These are phyloP conservation scores for Drosophila navojoa DNA, from an alignment of 1,140 invertebrate genomes.

Conservation along the genomic window DNA sequence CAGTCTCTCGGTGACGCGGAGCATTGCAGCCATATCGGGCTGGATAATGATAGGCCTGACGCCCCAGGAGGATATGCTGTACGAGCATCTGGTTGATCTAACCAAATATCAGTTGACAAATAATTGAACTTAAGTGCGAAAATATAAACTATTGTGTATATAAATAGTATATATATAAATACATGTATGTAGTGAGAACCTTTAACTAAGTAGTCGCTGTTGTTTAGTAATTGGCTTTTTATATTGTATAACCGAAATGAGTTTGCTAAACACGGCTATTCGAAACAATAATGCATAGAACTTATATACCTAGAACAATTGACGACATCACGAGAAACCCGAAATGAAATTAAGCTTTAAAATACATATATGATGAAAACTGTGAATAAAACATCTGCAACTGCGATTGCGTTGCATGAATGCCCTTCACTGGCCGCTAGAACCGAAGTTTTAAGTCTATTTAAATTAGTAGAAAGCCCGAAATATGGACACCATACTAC, in stretches of 20 bases:
- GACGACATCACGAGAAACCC: conserved; percentile 1
- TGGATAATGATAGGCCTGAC: conserved; percentile 83
- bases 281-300: conserved; percentile 49
- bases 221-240: conserved; percentile 77
- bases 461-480: conserved; percentile 6
- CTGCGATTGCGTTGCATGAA: conserved; percentile 40
- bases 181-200: conserved; percentile 56
- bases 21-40: conserved; percentile 81
- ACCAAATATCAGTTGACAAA: conserved; percentile 84
- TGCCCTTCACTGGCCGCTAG: conserved; percentile 81
- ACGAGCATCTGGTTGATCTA: conserved; percentile 80
- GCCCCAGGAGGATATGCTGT: conserved; percentile 80
- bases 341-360: conserved; percentile 69
- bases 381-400: conserved; percentile 38
- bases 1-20: conserved; percentile 79
- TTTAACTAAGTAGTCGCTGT: conserved; percentile 62
- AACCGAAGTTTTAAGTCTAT: conserved; percentile 52
- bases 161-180: conserved; percentile 42
- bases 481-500: conserved; percentile 12
- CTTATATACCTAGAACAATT: conserved; percentile 33
- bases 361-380: not conserved
- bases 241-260: conserved; percentile 67
- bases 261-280: conserved; percentile 53
- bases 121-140: conserved; percentile 77
- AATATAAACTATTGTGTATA: conserved; percentile 20